These are phyloP conservation scores for Lymantria dispar DNA, from an alignment of 2,888 invertebrate species.

Conservation along the genomic window DNA sequence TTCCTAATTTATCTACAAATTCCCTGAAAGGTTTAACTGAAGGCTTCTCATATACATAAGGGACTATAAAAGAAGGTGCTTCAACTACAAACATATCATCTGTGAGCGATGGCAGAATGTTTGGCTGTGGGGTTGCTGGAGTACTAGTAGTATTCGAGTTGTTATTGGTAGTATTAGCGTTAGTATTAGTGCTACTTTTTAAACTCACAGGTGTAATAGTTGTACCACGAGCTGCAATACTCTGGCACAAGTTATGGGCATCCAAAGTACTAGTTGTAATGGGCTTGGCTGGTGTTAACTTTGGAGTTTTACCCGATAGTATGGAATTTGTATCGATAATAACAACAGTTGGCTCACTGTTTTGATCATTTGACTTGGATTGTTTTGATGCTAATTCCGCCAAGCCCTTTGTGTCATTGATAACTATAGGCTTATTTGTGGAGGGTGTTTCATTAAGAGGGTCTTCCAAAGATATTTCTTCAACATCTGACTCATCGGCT, in stretches of 20 bases:
- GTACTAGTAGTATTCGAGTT: slow-evolving; percentile 7
- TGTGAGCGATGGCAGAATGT: slow-evolving; percentile 90
- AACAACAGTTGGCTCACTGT: slow-evolving; percentile 90
- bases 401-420: slow-evolving; percentile 88
- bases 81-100: slow-evolving; percentile 97
- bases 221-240: slow-evolving; percentile 77
- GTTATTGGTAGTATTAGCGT: slow-evolving; percentile 1
- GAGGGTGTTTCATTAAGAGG: slow-evolving; percentile 77
- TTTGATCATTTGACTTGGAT: slow-evolving; percentile 69
- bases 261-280: slow-evolving; percentile 49
- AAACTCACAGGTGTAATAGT: slow-evolving; percentile 79
- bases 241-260: slow-evolving; percentile 71
- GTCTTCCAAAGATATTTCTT: slow-evolving; percentile 86
- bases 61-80: slow-evolving; percentile 96
- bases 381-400: slow-evolving; percentile 86
- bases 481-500: slow-evolving; percentile 53
- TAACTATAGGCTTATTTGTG: slow-evolving; percentile 82
- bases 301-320: slow-evolving; percentile 60
- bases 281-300: slow-evolving; percentile 43
- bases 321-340: slow-evolving; percentile 93
- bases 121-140: slow-evolving; percentile 53
- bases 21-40: slow-evolving; percentile 90
- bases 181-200: slow-evolving; percentile 27
- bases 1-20: slow-evolving; percentile 86
- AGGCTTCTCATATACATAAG: slow-evolving; percentile 96